Conservation (phyloP, 2,888 invertebrate species). For the Xestia ashworthii region DNA sequence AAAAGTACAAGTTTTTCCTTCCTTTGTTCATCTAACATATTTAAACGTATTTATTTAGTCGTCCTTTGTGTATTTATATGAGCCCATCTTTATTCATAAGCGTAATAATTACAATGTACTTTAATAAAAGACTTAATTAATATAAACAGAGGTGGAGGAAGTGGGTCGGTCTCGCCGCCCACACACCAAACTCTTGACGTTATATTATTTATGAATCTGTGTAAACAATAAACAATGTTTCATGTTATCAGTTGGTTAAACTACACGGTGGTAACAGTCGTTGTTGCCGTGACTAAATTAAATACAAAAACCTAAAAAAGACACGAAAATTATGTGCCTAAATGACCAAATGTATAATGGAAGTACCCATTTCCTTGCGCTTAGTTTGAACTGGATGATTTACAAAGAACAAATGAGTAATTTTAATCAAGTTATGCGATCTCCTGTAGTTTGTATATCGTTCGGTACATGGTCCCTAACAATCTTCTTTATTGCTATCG, state of each 20-base stretch:
- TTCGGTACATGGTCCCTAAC: background rate
- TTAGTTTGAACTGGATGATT: background rate
- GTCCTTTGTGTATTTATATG: slow-evolving; percentile 36
- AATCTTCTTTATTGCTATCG: background rate
- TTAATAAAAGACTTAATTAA: slow-evolving; percentile 55
- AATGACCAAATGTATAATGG: background rate
- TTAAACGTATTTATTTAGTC: slow-evolving; percentile 25
- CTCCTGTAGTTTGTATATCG: background rate
- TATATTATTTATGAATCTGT: slow-evolving; percentile 38
- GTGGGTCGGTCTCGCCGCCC: slow-evolving; percentile 21
- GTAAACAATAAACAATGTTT: slow-evolving; percentile 37
- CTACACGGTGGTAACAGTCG: background rate
- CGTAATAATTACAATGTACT: slow-evolving; percentile 44
- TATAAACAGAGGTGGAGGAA: slow-evolving; percentile 50
- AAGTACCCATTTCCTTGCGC: background rate
- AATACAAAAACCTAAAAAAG: background rate
- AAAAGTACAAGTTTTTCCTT: background rate
- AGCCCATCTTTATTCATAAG: slow-evolving; percentile 54
- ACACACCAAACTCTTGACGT: slow-evolving; percentile 33
- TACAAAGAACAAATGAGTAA: background rate
- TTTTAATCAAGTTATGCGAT: background rate
- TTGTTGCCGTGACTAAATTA: background rate
- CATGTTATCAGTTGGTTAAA: slow-evolving; percentile 14
- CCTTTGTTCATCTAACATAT: slow-evolving; percentile 4
- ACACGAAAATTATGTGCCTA: background rate